Evolutionary conservation across 2,113 vertebrate genomes (phyloP).

Genomic region (Phocoena sinus): DNA sequence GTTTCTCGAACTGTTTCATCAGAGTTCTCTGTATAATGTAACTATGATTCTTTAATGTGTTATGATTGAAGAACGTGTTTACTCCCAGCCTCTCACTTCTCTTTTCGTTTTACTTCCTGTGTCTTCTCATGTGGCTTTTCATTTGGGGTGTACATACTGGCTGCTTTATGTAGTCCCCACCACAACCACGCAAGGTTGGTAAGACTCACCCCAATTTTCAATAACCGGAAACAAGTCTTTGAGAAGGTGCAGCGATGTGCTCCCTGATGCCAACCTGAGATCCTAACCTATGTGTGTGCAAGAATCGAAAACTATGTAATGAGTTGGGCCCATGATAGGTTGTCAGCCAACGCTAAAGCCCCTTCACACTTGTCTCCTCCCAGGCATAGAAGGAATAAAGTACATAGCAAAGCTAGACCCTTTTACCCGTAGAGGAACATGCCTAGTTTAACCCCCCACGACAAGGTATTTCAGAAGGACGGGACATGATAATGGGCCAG

Average conservation of each 20-base stretch:
- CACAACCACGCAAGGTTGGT: neutral
- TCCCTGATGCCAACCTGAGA: neutral
- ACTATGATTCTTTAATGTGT: neutral
- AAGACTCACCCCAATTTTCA: neutral
- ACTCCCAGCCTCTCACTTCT: neutral
- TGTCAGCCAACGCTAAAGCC: neutral
- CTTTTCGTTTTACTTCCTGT: neutral
- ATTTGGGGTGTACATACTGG: neutral
- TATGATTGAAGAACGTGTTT: neutral
- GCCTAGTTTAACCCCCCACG: neutral
- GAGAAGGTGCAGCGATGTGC: neutral
- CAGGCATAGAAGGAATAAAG: neutral
- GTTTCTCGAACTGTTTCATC: neutral
- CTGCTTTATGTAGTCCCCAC: neutral
- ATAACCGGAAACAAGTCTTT: neutral
- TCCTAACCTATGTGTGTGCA: neutral
- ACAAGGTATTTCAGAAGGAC: neutral
- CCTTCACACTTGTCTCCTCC: neutral
- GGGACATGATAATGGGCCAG: neutral
- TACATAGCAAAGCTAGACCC: neutral
- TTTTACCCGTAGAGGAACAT: neutral
- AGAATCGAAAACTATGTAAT: neutral
- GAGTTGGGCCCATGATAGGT: neutral
- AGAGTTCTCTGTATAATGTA: neutral
- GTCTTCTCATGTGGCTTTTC: neutral